A percentile compares a stretch with the other conserved stretches of the same genome.
phyloP scores from a whole-genome alignment of 2,888 invertebrate species.

The Netelia melanura region DNA sequence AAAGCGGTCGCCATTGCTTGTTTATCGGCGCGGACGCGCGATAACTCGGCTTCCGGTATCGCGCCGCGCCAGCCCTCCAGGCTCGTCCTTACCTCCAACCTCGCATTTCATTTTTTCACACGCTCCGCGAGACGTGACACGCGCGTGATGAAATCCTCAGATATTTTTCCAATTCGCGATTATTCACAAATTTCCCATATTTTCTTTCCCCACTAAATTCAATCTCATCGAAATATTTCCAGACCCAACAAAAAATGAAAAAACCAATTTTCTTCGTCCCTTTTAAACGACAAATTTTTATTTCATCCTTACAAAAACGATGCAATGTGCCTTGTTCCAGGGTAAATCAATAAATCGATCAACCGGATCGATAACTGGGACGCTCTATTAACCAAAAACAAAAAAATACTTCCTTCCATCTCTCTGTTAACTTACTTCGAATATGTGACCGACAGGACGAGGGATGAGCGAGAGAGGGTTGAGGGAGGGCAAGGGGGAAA shows the following conservation, averaged over 20 bases:
- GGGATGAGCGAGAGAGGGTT: conserved; percentile 60
- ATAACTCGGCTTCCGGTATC: conserved; percentile 61
- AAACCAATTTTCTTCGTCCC: no score
- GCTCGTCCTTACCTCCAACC: conserved; percentile 40
- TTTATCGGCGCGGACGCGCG: conserved; percentile 63
- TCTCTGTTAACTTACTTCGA: conserved; percentile 11
- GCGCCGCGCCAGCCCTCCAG: conserved; percentile 38
- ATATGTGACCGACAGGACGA: conserved; percentile 54
- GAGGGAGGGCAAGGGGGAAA: conserved; percentile 34
- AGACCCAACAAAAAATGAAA: no score
- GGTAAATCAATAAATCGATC: conserved; percentile 11
- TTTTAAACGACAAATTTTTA: no score
- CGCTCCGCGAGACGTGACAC: conserved; percentile 10
- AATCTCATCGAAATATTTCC: no score
- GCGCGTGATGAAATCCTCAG: not conserved
- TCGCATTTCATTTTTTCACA: conserved; percentile 17
- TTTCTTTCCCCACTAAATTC: no score
- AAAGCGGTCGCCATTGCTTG: conserved; percentile 49
- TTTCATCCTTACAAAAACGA: no score
- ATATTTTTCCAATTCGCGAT: not conserved
- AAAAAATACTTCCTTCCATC: not conserved
- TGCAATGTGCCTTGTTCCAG: no score
- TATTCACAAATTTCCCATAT: no score
- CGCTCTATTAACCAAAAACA: not conserved
- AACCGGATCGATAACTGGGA: not conserved